phyloP scores from a whole-genome alignment of 2,113 vertebrate genomes.

The Apodemus speciosus region DNA sequence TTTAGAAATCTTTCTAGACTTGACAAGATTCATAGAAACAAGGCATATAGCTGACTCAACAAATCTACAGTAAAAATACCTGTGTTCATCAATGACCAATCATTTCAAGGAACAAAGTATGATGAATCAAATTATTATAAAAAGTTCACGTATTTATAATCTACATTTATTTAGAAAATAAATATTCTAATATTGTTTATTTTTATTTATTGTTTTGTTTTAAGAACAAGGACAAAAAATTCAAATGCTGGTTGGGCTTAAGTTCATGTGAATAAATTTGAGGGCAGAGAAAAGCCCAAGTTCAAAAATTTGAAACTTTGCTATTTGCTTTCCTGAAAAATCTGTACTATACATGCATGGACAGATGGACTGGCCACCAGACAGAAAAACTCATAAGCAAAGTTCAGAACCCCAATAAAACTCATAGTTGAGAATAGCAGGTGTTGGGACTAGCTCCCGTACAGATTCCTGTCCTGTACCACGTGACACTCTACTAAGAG shows the following conservation, averaged over 20 bases:
- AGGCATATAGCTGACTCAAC: background rate
- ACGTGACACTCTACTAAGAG: too few species aligned
- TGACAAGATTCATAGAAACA: background rate
- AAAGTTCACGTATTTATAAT: slow-evolving; percentile 8
- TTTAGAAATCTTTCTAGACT: background rate
- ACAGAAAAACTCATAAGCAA: too few species aligned
- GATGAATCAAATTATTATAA: slow-evolving; percentile 35
- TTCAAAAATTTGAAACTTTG: slow-evolving; percentile 31
- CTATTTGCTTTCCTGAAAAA: background rate
- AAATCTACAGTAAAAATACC: background rate
- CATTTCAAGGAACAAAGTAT: slow-evolving; percentile 5
- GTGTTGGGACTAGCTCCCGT: too few species aligned
- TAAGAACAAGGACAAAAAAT: slow-evolving; percentile 13
- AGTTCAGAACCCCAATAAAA: too few species aligned
- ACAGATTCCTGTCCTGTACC: too few species aligned
- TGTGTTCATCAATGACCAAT: background rate
- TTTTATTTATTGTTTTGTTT: background rate
- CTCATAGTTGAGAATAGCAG: too few species aligned
- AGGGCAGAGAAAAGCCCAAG: background rate
- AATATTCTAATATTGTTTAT: background rate
- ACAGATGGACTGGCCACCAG: background rate
- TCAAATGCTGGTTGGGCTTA: background rate
- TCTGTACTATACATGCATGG: background rate
- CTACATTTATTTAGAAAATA: background rate
- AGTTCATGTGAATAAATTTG: slow-evolving; percentile 16